Evolutionary conservation across 2,113 vertebrate species (phyloP), one percentile per base, ranked within the genome.

Genomic region (Andinoacara biseriatus): DNA sequence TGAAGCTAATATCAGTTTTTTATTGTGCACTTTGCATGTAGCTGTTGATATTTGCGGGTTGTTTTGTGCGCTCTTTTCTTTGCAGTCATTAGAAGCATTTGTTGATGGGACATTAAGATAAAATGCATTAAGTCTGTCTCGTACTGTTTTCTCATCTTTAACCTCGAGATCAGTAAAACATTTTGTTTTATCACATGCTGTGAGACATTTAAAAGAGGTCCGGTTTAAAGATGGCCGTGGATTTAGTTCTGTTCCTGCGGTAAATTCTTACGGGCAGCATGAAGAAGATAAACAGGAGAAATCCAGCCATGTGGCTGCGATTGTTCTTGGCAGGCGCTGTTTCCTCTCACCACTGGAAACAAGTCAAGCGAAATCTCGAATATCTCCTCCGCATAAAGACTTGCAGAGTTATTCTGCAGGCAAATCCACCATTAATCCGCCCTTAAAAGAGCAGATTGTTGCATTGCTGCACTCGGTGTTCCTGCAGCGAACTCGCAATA

Each of bases 391-490:
- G 54, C 72, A 57, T 74, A 18, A 38, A 58, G 31, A 33, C 26
- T 54, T 54, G 3, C 10, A 5, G 18, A 54, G 26, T 54, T 72
- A 11, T 29, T 54, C 0, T 54, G 67, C 67, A 54, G 67, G 43
- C 31, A 72, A 72, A 52, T 18, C 5, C 49, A 52, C 5, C 17
- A 52, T 52, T 52, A 18, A 14, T 3, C 10, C 46, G 54, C 17
- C 0, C 67, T 7, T 33, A n/a, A 72, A 72, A 33, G 26, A 0
- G 6, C 10, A 54, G 20, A 54, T 72, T 72, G 17, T 49, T 26
- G 13, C 40, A 13, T 72, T 31, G 65, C 31, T 13, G 65, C 52
- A 52, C 24, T 20, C 3, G 1, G 43, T 72, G 26, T 26, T n/a
- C 26, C 26, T 31, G 26, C 67, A 72, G 14, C 7, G 13, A 72